Base-by-base conservation (phyloP, 1,140 invertebrate species). In the Drosophila kohkoa region DNA sequence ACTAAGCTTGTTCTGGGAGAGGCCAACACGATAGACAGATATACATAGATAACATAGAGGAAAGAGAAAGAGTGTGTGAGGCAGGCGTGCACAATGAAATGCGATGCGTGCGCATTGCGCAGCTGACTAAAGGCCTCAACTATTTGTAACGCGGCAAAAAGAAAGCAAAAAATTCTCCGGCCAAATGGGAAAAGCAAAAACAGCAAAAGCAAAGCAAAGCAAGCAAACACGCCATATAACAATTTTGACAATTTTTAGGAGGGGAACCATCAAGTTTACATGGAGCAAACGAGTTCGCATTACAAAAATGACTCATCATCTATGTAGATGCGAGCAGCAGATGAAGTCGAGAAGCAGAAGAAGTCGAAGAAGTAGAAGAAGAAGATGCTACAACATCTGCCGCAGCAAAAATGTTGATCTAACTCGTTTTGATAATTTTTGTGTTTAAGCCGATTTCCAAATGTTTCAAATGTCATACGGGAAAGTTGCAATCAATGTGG, bases 221-320 rank as follows among this genome's bases (percentile, higher is more conserved):
- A 43, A 64, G 49, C 77, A 80, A 82, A 83, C 83, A 87, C 87
- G 83, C 83, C 58, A 87, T 88, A 71, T 75, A 88, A 88, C 83
- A 82, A 87, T 87, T 87, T 87, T 88, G 83, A 88, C 83, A 87
- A 87, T 88, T 88, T 87, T 60, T 70, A 54, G 20, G 45, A 52
- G 58, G 49, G 45, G 59, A 59, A 52, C 28, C 58, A 58, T 62
- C 38, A 70, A 71, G 62, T 68, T 72, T 74, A 69, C 63, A 78
- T 60, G 52, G 49, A 52, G 15, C 66, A 87, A 82, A 87, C 82
- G 76, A 74, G 82, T 87, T 87, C 77, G 76, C 79, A 79, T 74
- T 72, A 69, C 72, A 75, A 35, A 48, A 73, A 77, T 87, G 83
- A 87, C 80, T 87, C 83, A 87, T 88, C 72, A 75, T 43, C 51